Base-by-base conservation (phyloP, 2,113 vertebrate species). In the Thermophis baileyi region DNA sequence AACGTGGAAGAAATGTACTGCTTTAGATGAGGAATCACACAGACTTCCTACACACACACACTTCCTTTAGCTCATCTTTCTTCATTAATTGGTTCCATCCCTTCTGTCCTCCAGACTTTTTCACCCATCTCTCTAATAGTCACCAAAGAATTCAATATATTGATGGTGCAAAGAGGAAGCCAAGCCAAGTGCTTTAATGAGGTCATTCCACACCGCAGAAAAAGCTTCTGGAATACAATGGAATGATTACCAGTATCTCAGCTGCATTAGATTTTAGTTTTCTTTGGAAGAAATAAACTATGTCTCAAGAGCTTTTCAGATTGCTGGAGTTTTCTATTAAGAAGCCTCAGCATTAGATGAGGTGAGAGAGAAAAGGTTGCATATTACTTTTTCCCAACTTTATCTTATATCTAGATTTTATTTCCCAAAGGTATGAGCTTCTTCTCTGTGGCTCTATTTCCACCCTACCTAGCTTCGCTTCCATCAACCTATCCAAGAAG, bases 131-230 rank as follows among this genome's bases (percentile, higher is more conserved):
- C 92, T 93, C 88, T 90, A 90, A 90, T 57, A 93, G 92, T 90
- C 74, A 51, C 74, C 88, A 86, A 93, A 90, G 88, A 90, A 90
- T 93, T 86, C 92, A 86, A 90, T 93, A 90, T 93, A 93, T 93
- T 60, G 74, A 90, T 93, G 53, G 8, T 12, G 44, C 69, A 93
- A 90, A 60, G 74, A 90, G 24, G 74, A 87, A 93, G 53, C 74
- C 50, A 35, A 90, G 74, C 50, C 92, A 93, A 90, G n/a, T 93
- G 88, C 46, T 93, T 93, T 93, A 93, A 93, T 93, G 88, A 93
- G 92, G 92, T 93, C 92, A 86, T 93, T 60, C 88, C 74, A 90
- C 88, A 90, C 8, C 47, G 88, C 63, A 85, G 69, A 93, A 57
- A 86, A 63, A 14, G 54, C 7, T 89, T 90, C 46, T 86, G 74